Conservation (phyloP, 1,140 invertebrate genomes). For the Bathynomus jamesi region DNA sequence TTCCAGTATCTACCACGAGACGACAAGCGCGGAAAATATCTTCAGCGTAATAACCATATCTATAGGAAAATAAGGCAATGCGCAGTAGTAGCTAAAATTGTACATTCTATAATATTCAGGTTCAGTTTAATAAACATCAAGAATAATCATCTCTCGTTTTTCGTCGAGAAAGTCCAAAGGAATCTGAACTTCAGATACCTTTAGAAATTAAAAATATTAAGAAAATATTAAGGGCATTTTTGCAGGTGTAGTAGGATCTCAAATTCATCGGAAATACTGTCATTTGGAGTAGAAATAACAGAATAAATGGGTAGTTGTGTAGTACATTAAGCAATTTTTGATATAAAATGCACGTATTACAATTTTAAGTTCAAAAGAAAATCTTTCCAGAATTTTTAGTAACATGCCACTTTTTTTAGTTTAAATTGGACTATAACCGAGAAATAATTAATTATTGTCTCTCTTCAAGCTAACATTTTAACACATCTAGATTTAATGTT, state of each 20-base stretch:
- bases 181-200: too few species aligned
- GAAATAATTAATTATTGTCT: background rate
- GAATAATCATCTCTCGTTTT: background rate
- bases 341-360: too few species aligned
- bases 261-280: too few species aligned
- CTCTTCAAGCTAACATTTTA: background rate
- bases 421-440: background rate
- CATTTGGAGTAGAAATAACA: too few species aligned
- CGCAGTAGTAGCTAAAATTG: background rate
- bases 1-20: slow-evolving; percentile 19
- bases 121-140: background rate
- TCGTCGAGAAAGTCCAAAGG: too few species aligned
- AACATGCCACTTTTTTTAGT: too few species aligned
- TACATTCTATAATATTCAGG: background rate
- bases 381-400: background rate
- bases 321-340: too few species aligned
- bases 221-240: background rate
- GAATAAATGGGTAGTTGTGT: too few species aligned
- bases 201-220: background rate
- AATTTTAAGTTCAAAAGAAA: too few species aligned
- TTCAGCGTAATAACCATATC: slow-evolving; percentile 44
- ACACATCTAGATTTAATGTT: background rate
- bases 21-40: slow-evolving; percentile 13
- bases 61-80: slow-evolving; percentile 34
- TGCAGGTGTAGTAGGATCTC: too few species aligned